A percentile compares a stretch with the other conserved stretches of the same genome.
Evolutionary conservation across 2,113 vertebrate genomes (phyloP).

Genomic region (Lates calcarifer): DNA sequence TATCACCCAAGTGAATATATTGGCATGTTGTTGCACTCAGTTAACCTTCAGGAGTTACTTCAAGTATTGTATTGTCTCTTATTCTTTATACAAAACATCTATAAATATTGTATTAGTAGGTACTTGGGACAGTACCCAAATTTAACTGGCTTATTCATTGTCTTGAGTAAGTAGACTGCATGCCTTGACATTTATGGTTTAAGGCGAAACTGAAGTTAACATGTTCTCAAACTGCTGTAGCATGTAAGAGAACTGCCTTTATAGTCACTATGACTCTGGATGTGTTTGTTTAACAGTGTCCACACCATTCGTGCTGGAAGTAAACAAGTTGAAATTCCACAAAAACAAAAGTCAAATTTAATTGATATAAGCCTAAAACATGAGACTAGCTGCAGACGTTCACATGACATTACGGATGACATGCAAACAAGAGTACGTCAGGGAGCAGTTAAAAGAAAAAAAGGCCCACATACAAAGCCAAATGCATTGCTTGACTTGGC

Average conservation of each 20-base stretch:
- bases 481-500: not conserved
- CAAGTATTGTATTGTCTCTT: not conserved
- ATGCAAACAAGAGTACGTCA: not conserved
- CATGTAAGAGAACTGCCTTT: not conserved
- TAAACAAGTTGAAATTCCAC: not conserved
- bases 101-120: conserved; percentile 2
- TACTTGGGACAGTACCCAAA: not conserved
- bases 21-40: conserved; percentile 16
- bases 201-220: conserved; percentile 8
- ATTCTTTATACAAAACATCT: conserved; percentile 1
- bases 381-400: not conserved
- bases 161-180: conserved; percentile 15
- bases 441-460: not conserved
- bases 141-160: not conserved
- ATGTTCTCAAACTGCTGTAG: not conserved
- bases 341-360: not conserved
- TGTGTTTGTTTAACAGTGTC: not conserved
- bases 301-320: not conserved
- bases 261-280: not conserved
- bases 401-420: not conserved
- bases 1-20: conserved; percentile 7
- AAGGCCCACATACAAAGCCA: not conserved
- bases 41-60: conserved; percentile 9
- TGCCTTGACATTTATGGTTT: conserved; percentile 19
- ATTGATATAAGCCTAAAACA: not conserved